Conservation (phyloP, 1,140 invertebrate genomes). For the Atta cephalotes region DNA sequence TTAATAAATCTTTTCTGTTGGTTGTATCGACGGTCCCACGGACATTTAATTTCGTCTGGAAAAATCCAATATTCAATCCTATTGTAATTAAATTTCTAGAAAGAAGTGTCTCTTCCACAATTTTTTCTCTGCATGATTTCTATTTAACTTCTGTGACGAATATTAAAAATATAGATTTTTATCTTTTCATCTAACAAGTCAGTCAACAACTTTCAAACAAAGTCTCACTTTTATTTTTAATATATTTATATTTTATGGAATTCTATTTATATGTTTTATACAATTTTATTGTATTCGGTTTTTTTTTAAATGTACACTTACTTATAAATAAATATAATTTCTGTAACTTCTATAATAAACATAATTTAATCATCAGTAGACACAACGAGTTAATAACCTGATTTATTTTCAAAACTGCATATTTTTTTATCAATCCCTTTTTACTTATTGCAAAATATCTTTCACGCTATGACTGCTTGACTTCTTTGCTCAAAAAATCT, state of each 20-base stretch:
- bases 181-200: background rate
- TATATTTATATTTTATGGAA: background rate
- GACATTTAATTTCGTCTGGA: background rate
- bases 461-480: no score
- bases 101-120: background rate
- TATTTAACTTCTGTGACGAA: background rate
- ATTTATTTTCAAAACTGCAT: no score
- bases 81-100: conserved; percentile 33
- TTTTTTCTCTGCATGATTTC: no score
- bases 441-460: no score
- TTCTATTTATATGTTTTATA: background rate
- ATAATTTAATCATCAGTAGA: no score
- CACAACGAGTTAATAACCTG: no score
- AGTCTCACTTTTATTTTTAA: background rate
- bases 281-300: background rate
- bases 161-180: background rate
- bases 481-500: no score
- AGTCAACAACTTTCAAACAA: background rate
- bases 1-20: conserved; percentile 35
- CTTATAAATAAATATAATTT: no score
- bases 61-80: conserved; percentile 44
- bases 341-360: no score
- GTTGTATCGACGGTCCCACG: conserved; percentile 21
- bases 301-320: no score
- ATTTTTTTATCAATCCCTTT: no score